phyloP scores from a whole-genome alignment of 2,797 vertebrate genomes.

The Myotis vivesi region DNA sequence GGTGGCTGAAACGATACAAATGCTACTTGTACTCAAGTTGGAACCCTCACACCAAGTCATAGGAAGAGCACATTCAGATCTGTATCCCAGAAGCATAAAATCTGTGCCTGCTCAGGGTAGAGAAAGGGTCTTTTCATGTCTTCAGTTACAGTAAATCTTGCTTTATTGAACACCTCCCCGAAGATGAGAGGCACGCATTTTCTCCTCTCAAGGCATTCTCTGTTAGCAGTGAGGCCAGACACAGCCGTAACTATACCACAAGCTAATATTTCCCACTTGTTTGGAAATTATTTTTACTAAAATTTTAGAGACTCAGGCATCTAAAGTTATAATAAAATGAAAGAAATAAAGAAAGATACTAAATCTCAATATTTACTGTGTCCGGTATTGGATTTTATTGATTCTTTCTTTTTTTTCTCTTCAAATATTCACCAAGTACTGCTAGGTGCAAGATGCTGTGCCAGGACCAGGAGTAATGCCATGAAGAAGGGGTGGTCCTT shows the following conservation, averaged over 20 bases:
- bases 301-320: conserved; percentile 42
- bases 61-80: neutral
- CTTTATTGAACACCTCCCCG: neutral
- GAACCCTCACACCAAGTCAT: neutral
- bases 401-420: conserved; percentile 1
- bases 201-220: neutral
- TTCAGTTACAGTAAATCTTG: neutral
- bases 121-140: neutral
- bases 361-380: conserved; percentile 27
- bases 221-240: neutral
- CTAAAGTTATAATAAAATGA: neutral
- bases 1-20: conserved; percentile 29
- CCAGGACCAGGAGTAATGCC: neutral
- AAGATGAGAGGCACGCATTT: neutral
- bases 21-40: conserved; percentile 20
- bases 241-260: neutral
- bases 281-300: conserved; percentile 13
- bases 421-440: neutral
- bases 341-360: neutral
- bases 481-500: neutral
- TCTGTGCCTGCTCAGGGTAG: neutral
- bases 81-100: neutral
- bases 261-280: conserved; percentile 37
- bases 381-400: neutral
- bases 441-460: neutral